Base-by-base conservation (phyloP, 2,888 invertebrate genomes). In the Polyommatus icarus region DNA sequence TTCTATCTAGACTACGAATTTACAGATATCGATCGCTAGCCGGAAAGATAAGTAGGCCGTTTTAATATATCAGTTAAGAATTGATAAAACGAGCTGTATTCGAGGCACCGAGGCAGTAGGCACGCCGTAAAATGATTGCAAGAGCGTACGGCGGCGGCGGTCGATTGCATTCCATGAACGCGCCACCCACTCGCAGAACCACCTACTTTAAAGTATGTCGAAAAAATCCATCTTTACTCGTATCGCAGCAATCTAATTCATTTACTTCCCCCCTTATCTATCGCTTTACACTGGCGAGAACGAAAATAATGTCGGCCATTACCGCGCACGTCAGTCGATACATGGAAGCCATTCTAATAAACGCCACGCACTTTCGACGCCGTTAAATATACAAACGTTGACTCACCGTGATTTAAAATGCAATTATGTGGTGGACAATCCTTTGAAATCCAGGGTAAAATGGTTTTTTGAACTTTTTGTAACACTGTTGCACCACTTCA, bases 261-360 rank as follows among this genome's bases (percentile, higher is more conserved):
- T 77, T 78, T 40, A 78, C 57, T 79, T 36, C 32, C 75, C 24
- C 76, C 76, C 61, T 73, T 85, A 83, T 82, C 83, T 84, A 85
- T 84, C 86, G 84, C 84, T 85, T 85, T 82, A 83, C 84, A 59
- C 61, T 83, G 75, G 32, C 54, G 85, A 86, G 88, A 83, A 85
- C 83, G 83, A 90, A 90, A 85, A 85, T 85, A 90, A 90, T 90
- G 93, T 93, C 93, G 92, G 93, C 93, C 93, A 93, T 93, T 93
- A 91, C 87, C 90, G 91, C 93, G 92, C 93, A 93, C 91, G 90
- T 91, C 84, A 93, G 91, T 93, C 93, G 91, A 91, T 92, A 92
- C 89, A 91, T 89, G 91, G 93, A 90, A 92, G 93, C 92, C 92
- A 92, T 92, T 92, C 90, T 85, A 86, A 86, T 86, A 87, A 89